phyloP scores from a whole-genome alignment of 2,888 invertebrate genomes.

The Cryptosula pallasiana region DNA sequence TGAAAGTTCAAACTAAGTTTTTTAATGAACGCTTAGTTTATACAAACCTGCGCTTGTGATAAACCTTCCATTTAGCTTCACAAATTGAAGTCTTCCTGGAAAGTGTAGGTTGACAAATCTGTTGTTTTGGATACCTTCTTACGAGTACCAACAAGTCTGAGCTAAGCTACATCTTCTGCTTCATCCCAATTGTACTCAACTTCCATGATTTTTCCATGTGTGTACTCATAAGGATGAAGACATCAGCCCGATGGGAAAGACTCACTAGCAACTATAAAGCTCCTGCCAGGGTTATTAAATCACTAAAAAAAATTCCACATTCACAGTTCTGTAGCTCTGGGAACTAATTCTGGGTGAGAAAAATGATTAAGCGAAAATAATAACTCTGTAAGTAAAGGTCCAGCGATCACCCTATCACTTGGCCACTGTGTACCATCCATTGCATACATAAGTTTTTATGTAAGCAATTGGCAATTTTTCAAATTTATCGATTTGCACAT shows the following conservation, averaged over 20 bases:
- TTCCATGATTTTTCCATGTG: neutral
- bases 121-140: neutral
- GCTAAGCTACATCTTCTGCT: neutral
- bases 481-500: too few species aligned
- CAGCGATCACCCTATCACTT: too few species aligned
- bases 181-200: neutral
- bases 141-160: neutral
- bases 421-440: too few species aligned
- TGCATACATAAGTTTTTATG: too few species aligned
- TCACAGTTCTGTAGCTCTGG: too few species aligned
- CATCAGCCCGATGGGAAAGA: neutral
- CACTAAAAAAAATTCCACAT: too few species aligned
- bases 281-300: neutral
- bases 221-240: neutral
- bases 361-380: too few species aligned
- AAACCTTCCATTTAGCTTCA: neutral
- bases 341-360: too few species aligned
- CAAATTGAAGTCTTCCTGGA: slow-evolving; percentile 1
- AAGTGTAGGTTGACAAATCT: neutral
- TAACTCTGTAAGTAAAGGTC: too few species aligned
- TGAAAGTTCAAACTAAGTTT: too few species aligned
- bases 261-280: neutral
- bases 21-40: too few species aligned
- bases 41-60: neutral
- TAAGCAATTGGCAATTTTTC: too few species aligned